Conservation (phyloP, 1,140 invertebrate species). For the Antheraea pernyi region DNA sequence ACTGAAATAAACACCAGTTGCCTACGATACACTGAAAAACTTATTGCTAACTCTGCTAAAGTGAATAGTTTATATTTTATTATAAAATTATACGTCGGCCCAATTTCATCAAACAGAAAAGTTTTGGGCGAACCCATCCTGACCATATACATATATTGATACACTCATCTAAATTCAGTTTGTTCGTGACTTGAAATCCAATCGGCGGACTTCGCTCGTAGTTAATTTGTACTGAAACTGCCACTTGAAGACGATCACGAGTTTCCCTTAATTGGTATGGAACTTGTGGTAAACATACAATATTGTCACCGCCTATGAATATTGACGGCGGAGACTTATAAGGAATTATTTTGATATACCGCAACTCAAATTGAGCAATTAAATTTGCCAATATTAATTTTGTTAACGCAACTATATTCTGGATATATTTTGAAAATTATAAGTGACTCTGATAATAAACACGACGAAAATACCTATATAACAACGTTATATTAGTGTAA, state of each 20-base stretch:
- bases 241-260: constrained; percentile 40
- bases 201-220: constrained; percentile 35
- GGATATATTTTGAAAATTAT: too few relatives aligned
- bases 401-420: too few relatives aligned
- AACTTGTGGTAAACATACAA: constrained; percentile 39
- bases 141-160: constrained; percentile 42
- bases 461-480: too few relatives aligned
- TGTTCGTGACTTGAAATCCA: constrained; percentile 46
- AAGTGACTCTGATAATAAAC: too few relatives aligned
- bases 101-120: constrained; percentile 35
- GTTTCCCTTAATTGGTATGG: constrained; percentile 40
- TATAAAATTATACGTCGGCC: constrained; percentile 15
- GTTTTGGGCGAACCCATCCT: constrained; percentile 28
- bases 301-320: constrained; percentile 30
- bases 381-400: too few relatives aligned
- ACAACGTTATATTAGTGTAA: too few relatives aligned
- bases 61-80: constrained; percentile 13
- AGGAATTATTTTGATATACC: background rate
- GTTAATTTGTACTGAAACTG: constrained; percentile 53
- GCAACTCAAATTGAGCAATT: background rate
- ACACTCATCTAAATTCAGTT: constrained; percentile 56
- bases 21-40: background rate
- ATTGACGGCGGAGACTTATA: constrained; percentile 10
- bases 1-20: background rate
- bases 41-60: background rate